phyloP scores from a whole-genome alignment of 2,797 vertebrate genomes.

The Tapirus indicus region DNA sequence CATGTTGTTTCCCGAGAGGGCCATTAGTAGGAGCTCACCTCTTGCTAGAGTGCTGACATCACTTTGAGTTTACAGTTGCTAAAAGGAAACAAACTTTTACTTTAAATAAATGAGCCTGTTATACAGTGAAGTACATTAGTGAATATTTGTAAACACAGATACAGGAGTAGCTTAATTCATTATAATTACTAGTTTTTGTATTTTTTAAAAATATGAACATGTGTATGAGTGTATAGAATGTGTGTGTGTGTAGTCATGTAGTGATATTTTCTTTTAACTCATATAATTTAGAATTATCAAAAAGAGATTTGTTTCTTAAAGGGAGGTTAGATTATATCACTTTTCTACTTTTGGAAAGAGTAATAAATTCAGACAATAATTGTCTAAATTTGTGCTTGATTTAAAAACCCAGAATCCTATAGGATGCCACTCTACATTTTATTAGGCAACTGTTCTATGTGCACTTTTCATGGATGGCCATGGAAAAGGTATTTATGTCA shows the following conservation, averaged over 20 bases:
- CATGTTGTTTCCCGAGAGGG: neutral
- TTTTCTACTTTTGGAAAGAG: neutral
- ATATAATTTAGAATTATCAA: neutral
- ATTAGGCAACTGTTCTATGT: neutral
- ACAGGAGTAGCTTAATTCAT: neutral
- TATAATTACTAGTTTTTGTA: neutral
- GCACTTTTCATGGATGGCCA: neutral
- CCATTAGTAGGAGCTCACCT: neutral
- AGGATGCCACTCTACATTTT: neutral
- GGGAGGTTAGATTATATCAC: neutral
- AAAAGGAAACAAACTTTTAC: neutral
- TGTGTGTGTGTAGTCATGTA: neutral
- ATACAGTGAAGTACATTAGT: neutral
- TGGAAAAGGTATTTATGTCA: constrained; percentile 5
- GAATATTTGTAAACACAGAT: neutral
- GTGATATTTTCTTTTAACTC: neutral
- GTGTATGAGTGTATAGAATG: neutral
- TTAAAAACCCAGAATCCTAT: constrained; percentile 24
- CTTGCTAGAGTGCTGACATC: neutral
- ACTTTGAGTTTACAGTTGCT: constrained; percentile 30
- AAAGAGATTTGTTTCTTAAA: constrained; percentile 3
- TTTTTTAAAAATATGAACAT: neutral
- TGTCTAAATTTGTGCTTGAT: neutral
- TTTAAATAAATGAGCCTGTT: neutral
- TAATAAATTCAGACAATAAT: neutral